These are phyloP conservation scores for Enteromius unitaeniatus DNA, from an alignment of 2,797 vertebrate genomes.

Conservation along the genomic window DNA sequence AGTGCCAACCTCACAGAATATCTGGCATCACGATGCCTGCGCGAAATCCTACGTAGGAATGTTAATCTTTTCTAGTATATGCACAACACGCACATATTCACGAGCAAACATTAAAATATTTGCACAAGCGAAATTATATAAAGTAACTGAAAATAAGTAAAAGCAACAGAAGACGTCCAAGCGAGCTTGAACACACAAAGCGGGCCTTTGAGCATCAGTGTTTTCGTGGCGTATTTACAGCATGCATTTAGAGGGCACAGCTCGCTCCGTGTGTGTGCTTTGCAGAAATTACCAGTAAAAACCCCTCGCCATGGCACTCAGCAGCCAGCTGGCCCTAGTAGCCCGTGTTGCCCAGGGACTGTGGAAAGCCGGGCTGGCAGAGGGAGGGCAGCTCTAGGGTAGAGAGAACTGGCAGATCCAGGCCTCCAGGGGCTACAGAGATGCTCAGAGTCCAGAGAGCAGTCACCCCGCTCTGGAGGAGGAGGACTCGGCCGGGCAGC, in stretches of 20 bases:
- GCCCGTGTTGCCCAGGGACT: slow-evolving; percentile 56
- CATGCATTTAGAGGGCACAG: slow-evolving; percentile 15
- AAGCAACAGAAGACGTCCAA: slow-evolving; percentile 27
- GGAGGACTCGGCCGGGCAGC: slow-evolving; percentile 44
- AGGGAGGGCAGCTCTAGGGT: slow-evolving; percentile 60
- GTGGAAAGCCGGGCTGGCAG: slow-evolving; percentile 60
- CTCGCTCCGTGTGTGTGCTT: slow-evolving; percentile 41
- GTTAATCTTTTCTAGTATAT: slow-evolving; percentile 59
- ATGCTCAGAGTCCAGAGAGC: slow-evolving; percentile 53
- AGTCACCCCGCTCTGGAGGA: slow-evolving; percentile 50
- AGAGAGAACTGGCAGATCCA: slow-evolving; percentile 63
- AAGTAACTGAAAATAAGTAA: slow-evolving; percentile 43
- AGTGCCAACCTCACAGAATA: slow-evolving; percentile 56
- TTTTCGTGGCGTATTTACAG: slow-evolving; percentile 47
- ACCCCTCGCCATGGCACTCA: slow-evolving; percentile 49
- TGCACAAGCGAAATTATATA: slow-evolving; percentile 44
- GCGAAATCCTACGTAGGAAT: slow-evolving; percentile 62
- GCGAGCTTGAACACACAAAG: slow-evolving; percentile 39
- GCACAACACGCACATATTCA: slow-evolving; percentile 46
- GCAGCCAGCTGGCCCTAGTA: slow-evolving; percentile 64
- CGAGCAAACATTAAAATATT: slow-evolving; percentile 52
- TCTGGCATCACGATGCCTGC: slow-evolving; percentile 52
- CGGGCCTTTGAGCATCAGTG: slow-evolving; percentile 26
- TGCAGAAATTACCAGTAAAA: slow-evolving; percentile 60
- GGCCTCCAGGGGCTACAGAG: slow-evolving; percentile 56